These are phyloP conservation scores for Rhinopomastus cyanomelas DNA, from an alignment of 2,113 vertebrate species.

Conservation along the genomic window DNA sequence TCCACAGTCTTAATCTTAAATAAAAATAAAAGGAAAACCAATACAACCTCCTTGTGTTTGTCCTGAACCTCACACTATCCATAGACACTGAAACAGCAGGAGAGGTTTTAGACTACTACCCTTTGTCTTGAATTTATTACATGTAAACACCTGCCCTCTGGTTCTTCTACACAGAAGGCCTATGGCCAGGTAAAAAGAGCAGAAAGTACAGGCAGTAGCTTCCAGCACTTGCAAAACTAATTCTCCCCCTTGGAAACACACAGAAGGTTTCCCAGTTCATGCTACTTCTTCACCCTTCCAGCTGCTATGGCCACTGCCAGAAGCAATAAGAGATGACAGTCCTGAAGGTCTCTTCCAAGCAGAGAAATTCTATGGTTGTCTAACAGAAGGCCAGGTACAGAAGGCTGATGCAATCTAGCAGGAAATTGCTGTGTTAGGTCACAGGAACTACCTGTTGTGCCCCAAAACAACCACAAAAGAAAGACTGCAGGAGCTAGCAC, in stretches of 20 bases:
- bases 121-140: not conserved
- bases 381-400: not conserved
- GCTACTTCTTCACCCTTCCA: not conserved
- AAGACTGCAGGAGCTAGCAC: not conserved
- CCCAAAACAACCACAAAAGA: not conserved
- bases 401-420: fast-evolving
- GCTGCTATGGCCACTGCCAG: fast-evolving
- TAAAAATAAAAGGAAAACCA: not conserved
- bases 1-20: not conserved
- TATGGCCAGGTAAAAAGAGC: not conserved
- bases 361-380: too few species aligned
- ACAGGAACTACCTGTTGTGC: not conserved
- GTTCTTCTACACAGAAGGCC: not conserved
- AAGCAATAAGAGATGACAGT: fast-evolving
- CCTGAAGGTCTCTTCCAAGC: too few species aligned
- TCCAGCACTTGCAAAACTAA: not conserved
- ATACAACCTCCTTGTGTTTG: not conserved
- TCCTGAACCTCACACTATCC: not conserved
- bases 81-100: not conserved
- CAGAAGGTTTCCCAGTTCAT: fast-evolving
- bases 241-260: not conserved
- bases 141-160: not conserved
- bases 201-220: not conserved
- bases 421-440: not conserved
- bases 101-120: not conserved